Conservation (phyloP, 2,797 vertebrate genomes). For the Cossypha niveicapilla region DNA sequence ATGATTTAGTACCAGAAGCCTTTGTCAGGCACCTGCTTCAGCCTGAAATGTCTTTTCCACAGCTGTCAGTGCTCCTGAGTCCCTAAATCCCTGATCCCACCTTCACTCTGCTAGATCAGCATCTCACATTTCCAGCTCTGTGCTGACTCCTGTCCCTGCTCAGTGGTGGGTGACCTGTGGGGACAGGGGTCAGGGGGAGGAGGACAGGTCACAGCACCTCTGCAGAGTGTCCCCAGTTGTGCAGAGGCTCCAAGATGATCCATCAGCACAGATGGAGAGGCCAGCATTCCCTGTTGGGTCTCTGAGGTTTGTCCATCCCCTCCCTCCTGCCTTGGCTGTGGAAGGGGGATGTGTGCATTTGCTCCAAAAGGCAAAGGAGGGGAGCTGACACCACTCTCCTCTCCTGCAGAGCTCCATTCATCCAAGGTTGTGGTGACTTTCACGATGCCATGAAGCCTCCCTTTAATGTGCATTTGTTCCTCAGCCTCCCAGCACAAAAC, state of each 20-base stretch:
- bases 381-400: fast-evolving
- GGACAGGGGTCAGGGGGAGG: background rate
- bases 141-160: background rate
- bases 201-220: background rate
- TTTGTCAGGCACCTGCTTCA: background rate
- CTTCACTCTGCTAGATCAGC: background rate
- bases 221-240: background rate
- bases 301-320: background rate
- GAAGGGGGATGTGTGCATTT: fast-evolving
- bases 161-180: fast-evolving
- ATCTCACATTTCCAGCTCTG: background rate
- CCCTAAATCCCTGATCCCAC: background rate
- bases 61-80: background rate
- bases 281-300: background rate
- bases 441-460: fast-evolving
- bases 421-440: fast-evolving
- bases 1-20: background rate
- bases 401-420: background rate
- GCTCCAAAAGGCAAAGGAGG: background rate
- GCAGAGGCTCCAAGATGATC: background rate
- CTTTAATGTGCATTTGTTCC: background rate
- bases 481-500: background rate
- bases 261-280: background rate
- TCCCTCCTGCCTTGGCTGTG: background rate
- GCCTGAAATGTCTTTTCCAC: background rate